phyloP scores from a whole-genome alignment of 1,140 invertebrate genomes.

The Chelonus insularis region DNA sequence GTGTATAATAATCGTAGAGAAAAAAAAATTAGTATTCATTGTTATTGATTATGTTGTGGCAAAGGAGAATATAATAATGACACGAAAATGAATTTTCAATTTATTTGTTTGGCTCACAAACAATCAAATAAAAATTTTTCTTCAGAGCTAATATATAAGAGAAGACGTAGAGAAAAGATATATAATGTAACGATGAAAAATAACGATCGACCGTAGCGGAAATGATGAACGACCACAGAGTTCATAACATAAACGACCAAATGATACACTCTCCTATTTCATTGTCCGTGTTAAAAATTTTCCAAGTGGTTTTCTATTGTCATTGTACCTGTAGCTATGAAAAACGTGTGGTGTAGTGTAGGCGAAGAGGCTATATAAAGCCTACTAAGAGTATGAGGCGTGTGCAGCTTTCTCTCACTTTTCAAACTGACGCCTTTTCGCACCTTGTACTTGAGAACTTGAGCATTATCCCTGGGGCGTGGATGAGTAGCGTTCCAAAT shows the following conservation, averaged over 20 bases:
- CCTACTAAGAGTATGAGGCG: constrained; percentile 7
- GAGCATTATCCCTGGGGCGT: constrained; percentile 22
- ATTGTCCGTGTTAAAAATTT: constrained; percentile 49
- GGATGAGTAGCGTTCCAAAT: constrained; percentile 25
- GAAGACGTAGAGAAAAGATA: constrained; percentile 1
- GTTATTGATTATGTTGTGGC: too few relatives aligned
- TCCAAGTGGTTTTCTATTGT: constrained; percentile 23
- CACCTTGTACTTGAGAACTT: constrained; percentile 11
- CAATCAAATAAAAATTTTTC: too few relatives aligned
- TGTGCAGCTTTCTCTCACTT: constrained; percentile 6
- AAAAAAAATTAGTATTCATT: too few relatives aligned
- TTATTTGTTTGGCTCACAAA: too few relatives aligned
- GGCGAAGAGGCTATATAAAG: too few relatives aligned
- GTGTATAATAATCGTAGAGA: too few relatives aligned
- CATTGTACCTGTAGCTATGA: background rate
- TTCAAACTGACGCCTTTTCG: constrained; percentile 19
- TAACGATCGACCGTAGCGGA: constrained; percentile 13
- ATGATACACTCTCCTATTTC: constrained; percentile 50
- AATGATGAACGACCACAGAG: constrained; percentile 53
- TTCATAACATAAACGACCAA: constrained; percentile 49
- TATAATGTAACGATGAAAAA: too few relatives aligned
- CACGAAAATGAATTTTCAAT: too few relatives aligned
- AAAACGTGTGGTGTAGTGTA: background rate
- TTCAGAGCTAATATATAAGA: too few relatives aligned
- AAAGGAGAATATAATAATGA: too few relatives aligned